phyloP scores from a whole-genome alignment of 2,797 vertebrate species.

The Pseudotriccus pelzelni region DNA sequence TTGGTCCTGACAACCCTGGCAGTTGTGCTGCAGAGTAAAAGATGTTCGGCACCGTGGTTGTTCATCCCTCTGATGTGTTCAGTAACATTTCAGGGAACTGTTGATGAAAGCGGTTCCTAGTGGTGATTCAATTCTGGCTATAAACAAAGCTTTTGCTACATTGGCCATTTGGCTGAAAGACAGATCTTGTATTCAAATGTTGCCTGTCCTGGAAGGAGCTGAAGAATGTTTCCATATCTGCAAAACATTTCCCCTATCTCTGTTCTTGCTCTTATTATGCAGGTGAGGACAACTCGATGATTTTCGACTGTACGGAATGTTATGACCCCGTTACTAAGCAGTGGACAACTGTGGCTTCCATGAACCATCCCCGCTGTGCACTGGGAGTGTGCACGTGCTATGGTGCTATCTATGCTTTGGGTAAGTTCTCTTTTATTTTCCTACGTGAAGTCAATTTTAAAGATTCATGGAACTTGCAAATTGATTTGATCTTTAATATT shows the following conservation, averaged over 20 bases:
- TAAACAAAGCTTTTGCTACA: neutral
- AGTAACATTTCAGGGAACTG: neutral
- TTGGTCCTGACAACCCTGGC: neutral
- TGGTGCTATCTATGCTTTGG: constrained; percentile 93
- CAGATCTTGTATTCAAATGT: neutral
- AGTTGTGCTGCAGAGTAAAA: neutral
- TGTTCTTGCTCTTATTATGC: constrained; percentile 9
- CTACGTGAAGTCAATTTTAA: neutral
- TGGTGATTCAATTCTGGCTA: neutral
- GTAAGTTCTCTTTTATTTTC: constrained; percentile 71
- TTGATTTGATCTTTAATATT: neutral
- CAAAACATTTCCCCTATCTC: neutral
- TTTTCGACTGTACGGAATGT: constrained; percentile 96
- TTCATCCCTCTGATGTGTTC: neutral
- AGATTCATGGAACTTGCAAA: neutral
- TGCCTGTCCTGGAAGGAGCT: neutral
- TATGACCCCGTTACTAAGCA: constrained; percentile 97
- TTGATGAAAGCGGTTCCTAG: neutral
- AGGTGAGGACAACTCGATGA: constrained; percentile 98
- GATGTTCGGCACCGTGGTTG: neutral
- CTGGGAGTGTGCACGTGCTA: constrained; percentile 92
- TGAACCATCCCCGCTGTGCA: constrained; percentile 93
- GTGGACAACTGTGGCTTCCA: constrained; percentile 92
- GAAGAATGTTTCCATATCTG: neutral
- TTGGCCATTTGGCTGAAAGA: neutral